Base-by-base conservation (phyloP, 2,888 invertebrate genomes). In the Aphodius granarius region DNA sequence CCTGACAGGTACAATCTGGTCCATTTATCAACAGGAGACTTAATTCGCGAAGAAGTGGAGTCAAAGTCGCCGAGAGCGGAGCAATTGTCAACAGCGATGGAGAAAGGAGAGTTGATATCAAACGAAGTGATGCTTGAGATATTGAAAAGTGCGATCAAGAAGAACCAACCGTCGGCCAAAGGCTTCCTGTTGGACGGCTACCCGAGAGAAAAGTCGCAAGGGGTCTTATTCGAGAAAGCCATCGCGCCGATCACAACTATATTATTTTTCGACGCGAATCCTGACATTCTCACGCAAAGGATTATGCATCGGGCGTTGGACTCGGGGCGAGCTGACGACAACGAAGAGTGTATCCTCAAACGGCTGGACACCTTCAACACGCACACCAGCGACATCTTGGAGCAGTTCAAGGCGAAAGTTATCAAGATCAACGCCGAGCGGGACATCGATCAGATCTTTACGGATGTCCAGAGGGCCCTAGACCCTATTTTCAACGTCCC, bases 141-240 rank as follows among this genome's bases (percentile, higher is more conserved):
- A 74, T 89, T 99, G 74, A 95, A 93, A 82, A 94, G 93, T 81
- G 95, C 95, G 16, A 97, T 99, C 87, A 84, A 91, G 63, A 89
- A 90, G 64, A 89, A 91, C 16, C 83, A 91, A n/a, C 87, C 89
- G 0, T 87, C 86, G 6, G 90, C 94, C 3, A 94, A 93, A 80
- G 97, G 97, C 5, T 97, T 94, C 88, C 91, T 98, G 21, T 94
- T 97, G 82, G 97, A 97, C 84, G 97, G 97, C 22, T 97, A 96
- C 88, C 97, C 98, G 0, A 90, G 97, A 20, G 96, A 97, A 85
- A 93, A 95, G 83, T 91, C 92, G 43, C 97, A 97, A 87, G 97
- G 96, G 63, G 88, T 91, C 77, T 91, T 92, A 73, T 97, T 98
- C 86, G 97, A 97, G 85, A 88, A 90, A 75, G 89, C 90, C 84